phyloP scores from a whole-genome alignment of 2,888 invertebrate species.

The Agrotis ipsilon region DNA sequence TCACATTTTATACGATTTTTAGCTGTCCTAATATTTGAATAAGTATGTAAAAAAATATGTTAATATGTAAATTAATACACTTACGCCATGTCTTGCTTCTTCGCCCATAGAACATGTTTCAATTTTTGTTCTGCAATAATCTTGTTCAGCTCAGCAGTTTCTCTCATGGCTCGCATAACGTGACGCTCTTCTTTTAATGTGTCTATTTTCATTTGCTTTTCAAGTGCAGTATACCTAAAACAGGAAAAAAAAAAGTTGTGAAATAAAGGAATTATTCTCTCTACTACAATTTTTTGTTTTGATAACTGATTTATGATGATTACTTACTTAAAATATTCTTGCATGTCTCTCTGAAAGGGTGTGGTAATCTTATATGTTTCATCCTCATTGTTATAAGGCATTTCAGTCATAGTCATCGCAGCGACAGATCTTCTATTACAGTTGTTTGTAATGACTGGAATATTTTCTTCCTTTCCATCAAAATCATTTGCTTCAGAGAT shows the following conservation, averaged over 20 bases:
- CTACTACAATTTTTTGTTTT: too few relatives aligned
- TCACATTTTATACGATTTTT: too few relatives aligned
- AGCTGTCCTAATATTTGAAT: too few relatives aligned
- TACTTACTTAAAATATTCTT: slow-evolving; percentile 81
- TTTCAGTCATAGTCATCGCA: slow-evolving; percentile 79
- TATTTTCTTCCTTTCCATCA: slow-evolving; percentile 68
- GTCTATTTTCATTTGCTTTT: slow-evolving; percentile 85
- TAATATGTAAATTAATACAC: slow-evolving; percentile 62
- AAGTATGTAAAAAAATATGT: too few relatives aligned
- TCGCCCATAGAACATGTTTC: slow-evolving; percentile 87
- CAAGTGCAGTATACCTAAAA: slow-evolving; percentile 75
- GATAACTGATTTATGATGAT: too few relatives aligned
- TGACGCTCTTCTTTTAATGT: slow-evolving; percentile 85
- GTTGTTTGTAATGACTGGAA: slow-evolving; percentile 36
- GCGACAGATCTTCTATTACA: slow-evolving; percentile 62
- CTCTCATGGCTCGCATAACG: slow-evolving; percentile 87
- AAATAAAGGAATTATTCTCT: background rate
- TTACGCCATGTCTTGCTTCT: slow-evolving; percentile 85
- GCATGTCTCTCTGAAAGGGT: slow-evolving; percentile 77
- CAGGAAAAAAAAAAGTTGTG: background rate
- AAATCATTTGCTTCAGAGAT: slow-evolving; percentile 73
- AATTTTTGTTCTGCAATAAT: slow-evolving; percentile 91
- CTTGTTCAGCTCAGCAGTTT: slow-evolving; percentile 92
- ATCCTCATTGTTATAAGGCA: slow-evolving; percentile 52
- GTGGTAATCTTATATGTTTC: slow-evolving; percentile 62